These are phyloP conservation scores for Aleadryas rufinucha DNA, from an alignment of 2,113 vertebrate genomes.

Conservation along the genomic window DNA sequence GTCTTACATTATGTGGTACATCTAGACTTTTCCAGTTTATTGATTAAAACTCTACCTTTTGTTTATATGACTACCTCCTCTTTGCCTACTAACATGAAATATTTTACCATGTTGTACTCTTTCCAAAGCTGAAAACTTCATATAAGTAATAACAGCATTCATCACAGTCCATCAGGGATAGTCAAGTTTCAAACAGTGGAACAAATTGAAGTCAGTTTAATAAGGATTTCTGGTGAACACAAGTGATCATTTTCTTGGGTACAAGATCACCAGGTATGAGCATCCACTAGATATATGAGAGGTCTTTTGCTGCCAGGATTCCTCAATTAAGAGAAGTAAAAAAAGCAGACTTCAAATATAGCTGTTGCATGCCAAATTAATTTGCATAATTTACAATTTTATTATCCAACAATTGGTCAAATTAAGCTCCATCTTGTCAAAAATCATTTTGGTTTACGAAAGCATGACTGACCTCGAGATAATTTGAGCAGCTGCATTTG, in stretches of 20 bases:
- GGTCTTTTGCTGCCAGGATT: background rate
- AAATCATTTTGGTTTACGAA: background rate
- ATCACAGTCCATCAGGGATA: slow-evolving; percentile 20
- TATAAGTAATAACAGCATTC: slow-evolving; percentile 47
- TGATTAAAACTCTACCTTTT: slow-evolving; percentile 50
- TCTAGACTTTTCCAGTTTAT: slow-evolving; percentile 25
- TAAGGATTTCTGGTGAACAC: slow-evolving; percentile 8
- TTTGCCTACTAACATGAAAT: background rate
- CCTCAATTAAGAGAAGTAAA: background rate
- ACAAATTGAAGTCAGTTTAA: slow-evolving; percentile 35
- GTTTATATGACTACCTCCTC: background rate
- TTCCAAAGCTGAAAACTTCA: slow-evolving; percentile 42
- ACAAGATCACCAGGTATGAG: background rate
- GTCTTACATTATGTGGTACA: background rate
- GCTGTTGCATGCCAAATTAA: background rate
- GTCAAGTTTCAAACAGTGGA: slow-evolving; percentile 22
- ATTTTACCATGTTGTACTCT: background rate
- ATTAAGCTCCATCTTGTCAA: background rate
- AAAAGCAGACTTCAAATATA: background rate
- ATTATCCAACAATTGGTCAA: background rate
- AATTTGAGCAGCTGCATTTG: background rate
- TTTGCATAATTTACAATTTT: slow-evolving; percentile 38
- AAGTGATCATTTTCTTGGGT: background rate
- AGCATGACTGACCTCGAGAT: background rate
- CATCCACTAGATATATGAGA: background rate